Conservation (phyloP, 2,797 vertebrate species). For the Sitta carolinensis region DNA sequence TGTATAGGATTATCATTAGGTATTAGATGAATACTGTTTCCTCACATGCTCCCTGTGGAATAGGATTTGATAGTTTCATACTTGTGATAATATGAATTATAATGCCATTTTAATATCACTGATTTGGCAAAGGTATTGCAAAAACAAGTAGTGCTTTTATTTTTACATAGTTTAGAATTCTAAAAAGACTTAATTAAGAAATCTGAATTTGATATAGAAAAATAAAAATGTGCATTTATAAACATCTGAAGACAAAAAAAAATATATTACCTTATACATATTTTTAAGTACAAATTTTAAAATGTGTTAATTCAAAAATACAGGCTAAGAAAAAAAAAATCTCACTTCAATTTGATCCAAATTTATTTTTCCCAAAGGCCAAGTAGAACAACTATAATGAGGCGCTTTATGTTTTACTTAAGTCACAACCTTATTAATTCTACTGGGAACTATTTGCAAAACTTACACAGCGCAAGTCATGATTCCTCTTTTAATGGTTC, state of each 20-base stretch:
- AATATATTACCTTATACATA: not conserved
- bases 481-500: not conserved
- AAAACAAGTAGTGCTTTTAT: not conserved
- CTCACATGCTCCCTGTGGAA: not conserved
- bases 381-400: not conserved
- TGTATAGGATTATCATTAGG: conserved; percentile 28
- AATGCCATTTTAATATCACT: not conserved
- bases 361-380: not conserved
- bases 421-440: not conserved
- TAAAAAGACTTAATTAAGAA: not conserved
- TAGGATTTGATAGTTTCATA: not conserved
- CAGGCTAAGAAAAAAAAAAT: not conserved
- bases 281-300: not conserved
- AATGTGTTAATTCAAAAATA: not conserved
- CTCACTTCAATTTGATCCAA: not conserved
- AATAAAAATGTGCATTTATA: not conserved
- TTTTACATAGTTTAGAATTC: not conserved
- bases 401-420: not conserved
- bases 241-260: not conserved
- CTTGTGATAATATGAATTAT: not conserved
- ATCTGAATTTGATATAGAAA: not conserved
- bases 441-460: not conserved
- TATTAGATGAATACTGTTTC: conserved; percentile 6
- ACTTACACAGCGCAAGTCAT: not conserved
- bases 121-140: not conserved